Evolutionary conservation across 1,140 invertebrate genomes (phyloP).

Genomic region (Penaeus indicus): DNA sequence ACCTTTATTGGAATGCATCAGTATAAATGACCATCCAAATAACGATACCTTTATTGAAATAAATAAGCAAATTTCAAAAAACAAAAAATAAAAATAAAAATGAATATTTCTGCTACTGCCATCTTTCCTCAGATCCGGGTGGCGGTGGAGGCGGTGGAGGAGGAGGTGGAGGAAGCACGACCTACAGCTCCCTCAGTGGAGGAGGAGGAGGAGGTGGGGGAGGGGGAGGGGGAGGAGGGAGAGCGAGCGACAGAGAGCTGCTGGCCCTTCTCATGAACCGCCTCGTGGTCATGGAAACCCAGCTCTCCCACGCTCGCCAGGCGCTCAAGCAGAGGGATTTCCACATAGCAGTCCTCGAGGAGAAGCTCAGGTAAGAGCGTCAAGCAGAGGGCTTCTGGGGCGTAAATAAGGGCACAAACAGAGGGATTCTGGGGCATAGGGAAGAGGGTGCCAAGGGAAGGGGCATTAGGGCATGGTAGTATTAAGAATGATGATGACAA

Average conservation of each 20-base stretch:
- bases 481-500: too few species aligned
- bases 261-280: slow-evolving; percentile 57
- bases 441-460: too few species aligned
- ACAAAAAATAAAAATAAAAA: too few species aligned
- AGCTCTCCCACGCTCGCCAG: slow-evolving; percentile 60
- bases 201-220: slow-evolving; percentile 29
- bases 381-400: neutral
- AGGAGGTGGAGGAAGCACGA: slow-evolving; percentile 16
- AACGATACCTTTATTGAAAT: too few species aligned
- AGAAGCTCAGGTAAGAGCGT: slow-evolving; percentile 46
- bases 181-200: slow-evolving; percentile 21
- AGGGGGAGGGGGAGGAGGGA: neutral
- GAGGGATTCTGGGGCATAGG: neutral
- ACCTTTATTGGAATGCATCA: neutral
- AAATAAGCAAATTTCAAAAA: too few species aligned
- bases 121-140: slow-evolving; percentile 31
- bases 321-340: slow-evolving; percentile 59
- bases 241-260: slow-evolving; percentile 53
- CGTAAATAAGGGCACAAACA: neutral
- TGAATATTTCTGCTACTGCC: too few species aligned
- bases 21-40: neutral
- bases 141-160: slow-evolving; percentile 35
- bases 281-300: slow-evolving; percentile 57
- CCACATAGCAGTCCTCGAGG: slow-evolving; percentile 60
- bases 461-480: too few species aligned